Conservation (phyloP, 2,888 invertebrate species). For the Fabriciana adippe region DNA sequence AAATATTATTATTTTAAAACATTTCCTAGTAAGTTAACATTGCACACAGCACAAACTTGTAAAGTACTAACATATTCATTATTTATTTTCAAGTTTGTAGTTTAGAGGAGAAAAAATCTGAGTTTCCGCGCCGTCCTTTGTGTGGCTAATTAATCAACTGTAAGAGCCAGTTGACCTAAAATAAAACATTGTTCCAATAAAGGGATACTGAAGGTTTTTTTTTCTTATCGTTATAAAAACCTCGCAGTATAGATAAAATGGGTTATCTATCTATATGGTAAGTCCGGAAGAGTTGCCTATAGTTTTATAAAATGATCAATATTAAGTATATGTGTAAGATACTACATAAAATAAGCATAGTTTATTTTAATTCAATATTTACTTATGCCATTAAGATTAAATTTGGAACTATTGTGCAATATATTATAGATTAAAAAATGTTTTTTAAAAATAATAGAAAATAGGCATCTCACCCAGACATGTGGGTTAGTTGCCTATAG, state of each 20-base stretch:
- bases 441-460: no score
- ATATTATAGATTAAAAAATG: no score
- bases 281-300: no score
- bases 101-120: slow-evolving; percentile 13
- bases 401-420: no score
- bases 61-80: not conserved
- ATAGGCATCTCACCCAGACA: no score
- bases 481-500: no score
- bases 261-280: not conserved
- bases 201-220: slow-evolving; percentile 14
- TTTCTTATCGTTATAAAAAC: slow-evolving; percentile 11
- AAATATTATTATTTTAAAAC: not conserved
- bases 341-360: no score
- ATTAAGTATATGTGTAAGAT: no score
- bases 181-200: slow-evolving; percentile 17
- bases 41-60: no score
- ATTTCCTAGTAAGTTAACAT: not conserved
- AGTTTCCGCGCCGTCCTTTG: slow-evolving; percentile 13
- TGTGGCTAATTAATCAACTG: slow-evolving; percentile 27
- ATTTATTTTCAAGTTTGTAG: slow-evolving; percentile 13
- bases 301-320: no score
- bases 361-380: no score
- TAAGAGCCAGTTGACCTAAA: slow-evolving; percentile 31
- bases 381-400: no score
- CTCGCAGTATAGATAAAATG: not conserved